Evolutionary conservation across 2,888 invertebrate species (phyloP).

Genomic region (Campaea margaritaria): DNA sequence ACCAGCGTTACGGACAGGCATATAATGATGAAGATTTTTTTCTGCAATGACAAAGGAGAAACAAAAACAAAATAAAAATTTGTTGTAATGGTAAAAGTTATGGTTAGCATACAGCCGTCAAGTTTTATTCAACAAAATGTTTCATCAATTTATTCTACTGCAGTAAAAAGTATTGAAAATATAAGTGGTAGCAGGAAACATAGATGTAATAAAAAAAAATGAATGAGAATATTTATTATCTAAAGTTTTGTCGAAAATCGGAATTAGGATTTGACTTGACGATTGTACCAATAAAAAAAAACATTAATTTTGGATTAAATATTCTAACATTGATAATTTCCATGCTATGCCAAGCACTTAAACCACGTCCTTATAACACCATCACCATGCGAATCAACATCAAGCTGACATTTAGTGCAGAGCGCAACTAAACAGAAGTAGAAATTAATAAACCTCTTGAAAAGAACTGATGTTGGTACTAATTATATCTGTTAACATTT

Average conservation of each 20-base stretch:
- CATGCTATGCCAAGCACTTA: conserved; percentile 19
- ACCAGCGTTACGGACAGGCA: conserved; percentile 92
- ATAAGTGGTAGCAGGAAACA: too few relatives aligned
- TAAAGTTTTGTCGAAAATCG: too few relatives aligned
- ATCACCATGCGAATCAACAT: conserved; percentile 18
- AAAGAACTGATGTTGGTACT: not conserved
- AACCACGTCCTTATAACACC: conserved; percentile 7
- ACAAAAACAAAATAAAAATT: conserved; percentile 35
- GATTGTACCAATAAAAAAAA: conserved; percentile 1
- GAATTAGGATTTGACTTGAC: not conserved
- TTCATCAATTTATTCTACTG: too few relatives aligned
- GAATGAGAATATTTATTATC: not conserved
- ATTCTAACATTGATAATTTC: not conserved
- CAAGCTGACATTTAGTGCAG: conserved; percentile 26
- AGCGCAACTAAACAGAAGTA: conserved; percentile 7
- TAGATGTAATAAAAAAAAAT: too few relatives aligned
- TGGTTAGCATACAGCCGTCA: conserved; percentile 4
- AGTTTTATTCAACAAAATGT: not conserved
- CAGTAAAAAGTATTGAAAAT: too few relatives aligned
- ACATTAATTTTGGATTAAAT: not conserved
- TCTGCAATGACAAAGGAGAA: conserved; percentile 88
- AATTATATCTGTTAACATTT: too few relatives aligned
- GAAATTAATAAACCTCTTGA: conserved; percentile 8
- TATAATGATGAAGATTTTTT: conserved; percentile 95
- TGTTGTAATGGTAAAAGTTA: conserved; percentile 14